Evolutionary conservation across 2,888 invertebrate genomes (phyloP).

Genomic region (Ophraella communa): DNA sequence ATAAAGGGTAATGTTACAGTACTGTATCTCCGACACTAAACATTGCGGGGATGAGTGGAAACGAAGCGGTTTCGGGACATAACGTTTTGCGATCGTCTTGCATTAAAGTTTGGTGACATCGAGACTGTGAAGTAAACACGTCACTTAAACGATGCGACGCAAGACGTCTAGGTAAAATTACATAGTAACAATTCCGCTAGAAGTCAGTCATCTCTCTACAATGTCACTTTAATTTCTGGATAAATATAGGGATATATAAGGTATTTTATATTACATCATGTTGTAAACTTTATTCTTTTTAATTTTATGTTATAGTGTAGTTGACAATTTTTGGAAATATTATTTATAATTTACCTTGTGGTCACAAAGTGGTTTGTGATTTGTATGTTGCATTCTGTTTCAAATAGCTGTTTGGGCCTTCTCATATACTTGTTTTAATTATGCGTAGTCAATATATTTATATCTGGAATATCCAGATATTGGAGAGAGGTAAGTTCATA

Average conservation of each 20-base stretch:
- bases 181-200: constrained; percentile 14
- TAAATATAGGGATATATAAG: neutral
- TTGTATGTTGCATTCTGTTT: too few species aligned
- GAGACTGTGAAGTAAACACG: constrained; percentile 22
- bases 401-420: too few species aligned
- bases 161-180: constrained; percentile 16
- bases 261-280: neutral
- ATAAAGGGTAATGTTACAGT: constrained; percentile 43
- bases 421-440: too few species aligned
- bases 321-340: too few species aligned
- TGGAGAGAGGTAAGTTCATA: too few species aligned
- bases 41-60: constrained; percentile 14
- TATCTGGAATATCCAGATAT: too few species aligned
- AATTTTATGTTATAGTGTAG: too few species aligned
- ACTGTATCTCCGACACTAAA: constrained; percentile 33
- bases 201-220: neutral
- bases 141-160: constrained; percentile 15
- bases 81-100: constrained; percentile 22
- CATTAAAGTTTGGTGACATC: constrained; percentile 26
- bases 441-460: too few species aligned
- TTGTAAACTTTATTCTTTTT: too few species aligned
- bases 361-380: too few species aligned
- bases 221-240: neutral
- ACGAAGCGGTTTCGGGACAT: constrained; percentile 7
- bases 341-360: too few species aligned